These are phyloP conservation scores for Aleiodes sp. DNA, from an alignment of 1,140 invertebrate species.

Conservation along the genomic window DNA sequence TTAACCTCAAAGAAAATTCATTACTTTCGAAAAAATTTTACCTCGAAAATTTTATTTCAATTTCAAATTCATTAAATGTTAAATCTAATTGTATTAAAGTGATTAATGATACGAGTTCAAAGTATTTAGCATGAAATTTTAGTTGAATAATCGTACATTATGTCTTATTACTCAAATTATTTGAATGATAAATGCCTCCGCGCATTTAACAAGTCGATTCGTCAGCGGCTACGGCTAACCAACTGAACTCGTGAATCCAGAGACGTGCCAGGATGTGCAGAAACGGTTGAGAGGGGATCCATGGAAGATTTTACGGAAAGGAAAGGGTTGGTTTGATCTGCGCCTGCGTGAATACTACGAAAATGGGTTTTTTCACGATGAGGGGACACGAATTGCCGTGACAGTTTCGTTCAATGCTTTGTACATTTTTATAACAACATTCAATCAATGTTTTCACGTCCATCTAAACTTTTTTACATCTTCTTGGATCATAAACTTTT, in stretches of 20 bases:
- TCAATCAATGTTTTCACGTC: constrained; percentile 1
- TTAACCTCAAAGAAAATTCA: too few relatives aligned
- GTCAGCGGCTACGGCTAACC: constrained; percentile 26
- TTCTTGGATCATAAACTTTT: too few relatives aligned
- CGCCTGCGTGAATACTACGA: constrained; percentile 11
- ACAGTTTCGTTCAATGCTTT: constrained; percentile 3
- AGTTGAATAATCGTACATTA: background rate
- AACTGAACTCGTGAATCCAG: constrained; percentile 32
- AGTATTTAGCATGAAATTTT: background rate
- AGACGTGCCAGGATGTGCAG: constrained; percentile 32
- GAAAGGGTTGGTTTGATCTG: constrained; percentile 11
- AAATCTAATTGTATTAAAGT: too few relatives aligned
- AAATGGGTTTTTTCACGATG: background rate
- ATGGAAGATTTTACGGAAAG: too few relatives aligned
- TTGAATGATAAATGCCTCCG: background rate
- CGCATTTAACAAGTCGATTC: constrained; percentile 11
- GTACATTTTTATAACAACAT: background rate
- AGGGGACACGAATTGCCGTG: background rate
- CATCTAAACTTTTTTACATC: background rate
- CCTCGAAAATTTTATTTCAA: too few relatives aligned
- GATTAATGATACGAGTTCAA: too few relatives aligned
- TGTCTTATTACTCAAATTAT: background rate
- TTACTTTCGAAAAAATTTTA: too few relatives aligned
- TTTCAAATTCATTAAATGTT: too few relatives aligned
- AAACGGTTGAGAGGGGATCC: constrained; percentile 17